Evolutionary conservation across 2,797 vertebrate species (phyloP), one percentile per base, ranked within the genome.

Genomic region (Sebastes hopkinsi): DNA sequence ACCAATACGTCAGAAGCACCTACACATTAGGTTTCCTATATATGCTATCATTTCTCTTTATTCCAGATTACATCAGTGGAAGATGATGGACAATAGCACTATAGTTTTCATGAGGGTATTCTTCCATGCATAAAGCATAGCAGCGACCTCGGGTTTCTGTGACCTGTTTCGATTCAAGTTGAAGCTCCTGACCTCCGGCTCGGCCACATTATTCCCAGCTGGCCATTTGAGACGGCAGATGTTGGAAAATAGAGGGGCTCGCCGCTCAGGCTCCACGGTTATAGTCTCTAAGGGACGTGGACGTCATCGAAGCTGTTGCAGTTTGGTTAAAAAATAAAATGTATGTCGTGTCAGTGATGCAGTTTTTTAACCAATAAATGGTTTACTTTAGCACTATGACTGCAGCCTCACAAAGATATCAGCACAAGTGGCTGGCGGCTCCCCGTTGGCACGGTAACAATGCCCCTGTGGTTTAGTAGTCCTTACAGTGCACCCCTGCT

Each of bases 381-480:
- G 55, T 64, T 64, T n/a, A 59, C 32, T 81, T 64, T 5, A 56
- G 68, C 29, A 11, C 58, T n/a, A 27, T n/a, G 36, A 80, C 59
- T 6, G 72, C 16, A 81, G 62, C 16, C 52, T 22, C 32, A 90
- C 78, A 86, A 80, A 90, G 78, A 88, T 38, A 72, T 85, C 85
- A 77, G 81, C 69, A 67, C 29, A 66, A 77, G 75, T 59, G 65
- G 74, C 60, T 50, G 42, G 42, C 12, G 20, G 69, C 79, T 75
- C 84, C 85, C 81, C 27, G 10, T 65, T 89, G 85, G 83, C 86
- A 83, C 77, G 13, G 75, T 29, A 80, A 89, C 87, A 91, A 90
- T 85, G 80, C 59, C 62, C 36, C 81, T 55, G 85, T 82, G 87
- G 90, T 91, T 91, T 85, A 87, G 86, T 84, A 89, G 88, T 85